These are phyloP conservation scores for Tragelaphus imberbis DNA, from an alignment of 2,113 vertebrate genomes.

Conservation along the genomic window DNA sequence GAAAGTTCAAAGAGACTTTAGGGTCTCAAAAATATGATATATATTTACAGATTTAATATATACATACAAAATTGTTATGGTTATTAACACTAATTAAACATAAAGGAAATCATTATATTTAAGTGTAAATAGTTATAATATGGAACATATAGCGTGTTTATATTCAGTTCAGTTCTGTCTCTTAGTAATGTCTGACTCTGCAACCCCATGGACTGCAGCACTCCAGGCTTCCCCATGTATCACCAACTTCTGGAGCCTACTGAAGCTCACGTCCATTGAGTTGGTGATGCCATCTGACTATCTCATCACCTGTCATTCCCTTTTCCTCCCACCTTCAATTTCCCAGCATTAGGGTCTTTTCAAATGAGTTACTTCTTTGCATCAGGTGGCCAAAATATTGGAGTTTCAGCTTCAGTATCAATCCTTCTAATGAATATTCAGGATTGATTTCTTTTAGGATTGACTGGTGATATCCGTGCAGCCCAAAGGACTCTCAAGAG, in stretches of 20 bases:
- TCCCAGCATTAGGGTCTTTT: background rate
- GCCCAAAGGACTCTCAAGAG: background rate
- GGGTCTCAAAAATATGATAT: background rate
- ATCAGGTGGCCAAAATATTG: background rate
- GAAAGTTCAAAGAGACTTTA: background rate
- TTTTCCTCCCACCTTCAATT: background rate
- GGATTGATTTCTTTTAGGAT: background rate
- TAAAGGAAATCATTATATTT: background rate
- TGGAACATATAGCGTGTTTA: too few relatives aligned
- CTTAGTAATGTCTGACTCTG: background rate
- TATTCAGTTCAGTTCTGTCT: background rate
- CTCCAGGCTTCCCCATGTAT: background rate
- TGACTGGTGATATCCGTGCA: background rate
- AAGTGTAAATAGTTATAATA: background rate
- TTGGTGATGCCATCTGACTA: background rate
- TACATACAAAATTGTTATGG: background rate
- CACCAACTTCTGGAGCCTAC: background rate
- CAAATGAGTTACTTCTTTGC: background rate
- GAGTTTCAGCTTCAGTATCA: background rate
- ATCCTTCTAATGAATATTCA: background rate
- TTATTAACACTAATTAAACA: background rate
- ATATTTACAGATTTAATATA: background rate
- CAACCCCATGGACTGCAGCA: background rate
- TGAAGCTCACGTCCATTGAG: background rate
- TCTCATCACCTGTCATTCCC: background rate